Base-by-base conservation (phyloP, 2,797 vertebrate genomes). In the Karalla daura region DNA sequence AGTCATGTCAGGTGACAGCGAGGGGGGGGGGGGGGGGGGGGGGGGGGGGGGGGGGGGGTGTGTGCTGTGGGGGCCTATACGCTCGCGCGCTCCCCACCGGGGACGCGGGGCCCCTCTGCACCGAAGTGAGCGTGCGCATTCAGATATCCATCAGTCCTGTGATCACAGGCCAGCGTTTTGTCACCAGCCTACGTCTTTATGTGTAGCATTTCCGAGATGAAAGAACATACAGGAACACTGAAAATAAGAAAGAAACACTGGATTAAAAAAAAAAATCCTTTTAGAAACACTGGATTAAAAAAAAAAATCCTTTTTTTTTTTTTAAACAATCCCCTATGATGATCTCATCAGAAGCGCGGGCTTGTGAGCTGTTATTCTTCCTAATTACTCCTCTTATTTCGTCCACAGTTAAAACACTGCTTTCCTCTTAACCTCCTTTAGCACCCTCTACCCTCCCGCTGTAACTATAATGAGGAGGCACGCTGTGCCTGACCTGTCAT, bases 401-500 rank as follows among this genome's bases (percentile, higher is more conserved):
- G 69, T 78, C 56, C 70, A 79, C 70, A 79, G 80, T 78, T 40
- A 60, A 83, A 85, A 76, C 65, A 68, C 66, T 27, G 51, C 65
- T 76, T 90, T 81, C 81, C 86, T 75, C 66, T 91, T 89, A 88
- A 91, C 90, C 86, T 87, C 88, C 78, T 81, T 91, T 90, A 90
- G 78, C 80, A 83, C 83, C 85, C 78, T 81, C 78, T 63, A 75
- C 80, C 78, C 87, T 80, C 87, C 81, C n/a, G 74, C 88, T 90
- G 87, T 89, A 90, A 59, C 80, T 83, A 74, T 91, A 92, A 92
- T 91, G 90, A 90, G 89, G 81, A 84, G 76, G 67, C 91, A 84
- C 80, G 85, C 89, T 86, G 89, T 58, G 83, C 63, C 85, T 92
- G 89, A 92, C 90, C 90, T 90, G 89, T 89, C 88, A 89, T 91